Evolutionary conservation across 2,113 vertebrate species (phyloP).

Genomic region (Chroicocephalus ridibundus): DNA sequence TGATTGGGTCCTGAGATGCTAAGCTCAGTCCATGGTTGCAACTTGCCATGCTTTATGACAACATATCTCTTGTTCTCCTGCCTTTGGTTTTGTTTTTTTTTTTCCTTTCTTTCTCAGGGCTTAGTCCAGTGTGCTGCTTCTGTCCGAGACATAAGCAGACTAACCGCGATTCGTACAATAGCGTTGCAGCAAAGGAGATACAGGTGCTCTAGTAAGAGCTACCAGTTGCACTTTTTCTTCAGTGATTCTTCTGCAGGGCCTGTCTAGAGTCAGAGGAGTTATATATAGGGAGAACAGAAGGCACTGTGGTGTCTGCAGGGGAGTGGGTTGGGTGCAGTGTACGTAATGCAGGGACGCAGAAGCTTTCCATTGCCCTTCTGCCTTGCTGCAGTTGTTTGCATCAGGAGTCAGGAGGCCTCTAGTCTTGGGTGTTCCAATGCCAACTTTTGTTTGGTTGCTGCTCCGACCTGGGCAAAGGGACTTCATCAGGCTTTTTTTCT

Average conservation of each 20-base stretch:
- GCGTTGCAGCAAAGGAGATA: neutral
- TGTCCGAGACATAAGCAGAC: neutral
- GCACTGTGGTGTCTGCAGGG: neutral
- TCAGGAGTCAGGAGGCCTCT: neutral
- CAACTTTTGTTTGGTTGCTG: neutral
- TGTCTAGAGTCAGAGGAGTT: neutral
- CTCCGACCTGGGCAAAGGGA: neutral
- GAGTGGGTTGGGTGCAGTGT: neutral
- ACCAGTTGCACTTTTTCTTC: neutral
- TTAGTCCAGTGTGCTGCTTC: neutral
- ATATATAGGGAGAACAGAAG: neutral
- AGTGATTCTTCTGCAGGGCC: neutral
- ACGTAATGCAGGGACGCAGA: neutral
- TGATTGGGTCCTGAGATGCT: neutral
- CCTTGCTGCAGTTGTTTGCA: neutral
- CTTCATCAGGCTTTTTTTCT: neutral
- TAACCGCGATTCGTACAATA: neutral
- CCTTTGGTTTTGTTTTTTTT: neutral
- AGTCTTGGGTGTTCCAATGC: neutral
- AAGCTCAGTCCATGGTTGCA: neutral
- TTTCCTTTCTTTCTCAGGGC: neutral
- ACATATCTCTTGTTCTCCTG: neutral
- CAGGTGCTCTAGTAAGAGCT: neutral
- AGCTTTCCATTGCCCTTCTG: neutral
- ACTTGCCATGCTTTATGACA: neutral